Percentiles rank a stretch among this genome's conserved stretches.
These are phyloP conservation scores for Trigoniulus corallinus DNA, from an alignment of 1,140 invertebrate genomes.

Conservation along the genomic window DNA sequence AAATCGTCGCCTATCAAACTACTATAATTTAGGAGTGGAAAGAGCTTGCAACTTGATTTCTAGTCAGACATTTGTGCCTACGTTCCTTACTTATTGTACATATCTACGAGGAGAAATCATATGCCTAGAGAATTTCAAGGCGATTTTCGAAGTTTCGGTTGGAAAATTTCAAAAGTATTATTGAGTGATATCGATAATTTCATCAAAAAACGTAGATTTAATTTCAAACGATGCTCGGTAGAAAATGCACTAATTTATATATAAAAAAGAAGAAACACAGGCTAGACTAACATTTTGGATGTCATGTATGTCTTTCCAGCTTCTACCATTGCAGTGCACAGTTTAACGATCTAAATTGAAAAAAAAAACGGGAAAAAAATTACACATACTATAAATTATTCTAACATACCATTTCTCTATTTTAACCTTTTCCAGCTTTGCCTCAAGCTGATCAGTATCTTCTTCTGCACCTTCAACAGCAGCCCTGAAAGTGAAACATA, in stretches of 20 bases:
- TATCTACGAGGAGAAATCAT: background rate
- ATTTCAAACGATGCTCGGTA: background rate
- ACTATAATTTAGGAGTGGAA: too few relatives aligned
- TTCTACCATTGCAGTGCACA: slow-evolving; percentile 67
- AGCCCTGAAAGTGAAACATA: slow-evolving; percentile 38
- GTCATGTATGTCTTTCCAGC: slow-evolving; percentile 68
- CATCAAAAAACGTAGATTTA: background rate
- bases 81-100: too few relatives aligned
- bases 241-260: background rate
- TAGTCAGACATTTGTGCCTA: too few relatives aligned
- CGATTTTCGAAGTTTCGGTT: slow-evolving; percentile 1
- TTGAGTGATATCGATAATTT: background rate
- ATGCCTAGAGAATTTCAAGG: background rate
- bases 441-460: slow-evolving; percentile 68
- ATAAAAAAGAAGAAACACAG: background rate
- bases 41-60: too few relatives aligned
- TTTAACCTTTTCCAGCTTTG: slow-evolving; percentile 62
- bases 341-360: slow-evolving; percentile 47
- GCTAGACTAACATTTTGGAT: slow-evolving; percentile 50
- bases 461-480: slow-evolving; percentile 65
- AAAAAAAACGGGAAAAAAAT: slow-evolving; percentile 9
- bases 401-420: background rate
- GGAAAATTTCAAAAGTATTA: slow-evolving; percentile 5
- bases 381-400: background rate
- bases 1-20: too few relatives aligned